Evolutionary conservation across 1,140 invertebrate genomes (phyloP).

Genomic region (Zaprionus africanus): DNA sequence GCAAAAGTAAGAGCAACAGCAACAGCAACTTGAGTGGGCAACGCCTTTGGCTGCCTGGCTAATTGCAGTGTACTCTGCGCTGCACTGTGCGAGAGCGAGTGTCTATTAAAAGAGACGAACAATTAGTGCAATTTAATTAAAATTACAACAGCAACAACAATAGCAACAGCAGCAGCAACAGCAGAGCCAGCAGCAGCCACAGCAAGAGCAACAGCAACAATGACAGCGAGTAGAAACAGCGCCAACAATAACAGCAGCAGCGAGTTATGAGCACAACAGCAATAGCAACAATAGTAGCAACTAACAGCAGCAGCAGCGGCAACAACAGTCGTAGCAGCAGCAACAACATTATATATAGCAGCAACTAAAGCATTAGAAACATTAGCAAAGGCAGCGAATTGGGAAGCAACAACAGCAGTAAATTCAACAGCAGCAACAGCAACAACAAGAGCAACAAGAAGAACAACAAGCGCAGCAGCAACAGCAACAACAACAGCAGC

Average conservation of each 20-base stretch:
- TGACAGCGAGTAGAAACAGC: no score
- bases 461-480: no score
- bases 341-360: not conserved
- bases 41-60: slow-evolving; percentile 66
- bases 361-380: not conserved
- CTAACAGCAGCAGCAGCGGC: no score
- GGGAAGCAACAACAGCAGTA: slow-evolving; percentile 8
- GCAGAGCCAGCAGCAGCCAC: not conserved
- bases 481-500: not conserved
- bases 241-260: not conserved
- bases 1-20: slow-evolving; percentile 32
- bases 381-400: no score
- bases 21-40: slow-evolving; percentile 9
- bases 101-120: slow-evolving; percentile 73
- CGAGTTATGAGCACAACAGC: no score
- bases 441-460: not conserved
- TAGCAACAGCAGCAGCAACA: slow-evolving; percentile 13
- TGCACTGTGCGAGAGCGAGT: slow-evolving; percentile 42
- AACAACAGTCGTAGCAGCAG: no score
- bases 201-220: slow-evolving; percentile 51
- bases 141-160: slow-evolving; percentile 57
- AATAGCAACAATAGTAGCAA: no score
- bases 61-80: slow-evolving; percentile 55
- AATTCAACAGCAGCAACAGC: not conserved
- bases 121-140: slow-evolving; percentile 82